Evolutionary conservation across 2,113 vertebrate genomes (phyloP).

Genomic region (Polypterus bichir): DNA sequence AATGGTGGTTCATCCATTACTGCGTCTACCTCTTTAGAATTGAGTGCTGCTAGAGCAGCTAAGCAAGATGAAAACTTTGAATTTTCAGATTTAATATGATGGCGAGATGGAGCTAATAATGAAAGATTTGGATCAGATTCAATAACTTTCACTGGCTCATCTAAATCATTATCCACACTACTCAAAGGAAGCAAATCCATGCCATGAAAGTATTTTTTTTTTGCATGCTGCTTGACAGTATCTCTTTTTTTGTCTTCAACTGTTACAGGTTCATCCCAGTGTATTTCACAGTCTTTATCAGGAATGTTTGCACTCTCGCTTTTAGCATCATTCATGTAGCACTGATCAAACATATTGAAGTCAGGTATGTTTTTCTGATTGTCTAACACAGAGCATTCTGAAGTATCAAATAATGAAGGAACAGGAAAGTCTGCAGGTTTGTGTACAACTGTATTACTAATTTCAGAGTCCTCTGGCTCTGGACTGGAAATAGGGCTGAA

Average conservation of each 20-base stretch:
- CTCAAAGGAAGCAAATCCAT: slow-evolving; percentile 37
- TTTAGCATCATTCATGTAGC: slow-evolving; percentile 56
- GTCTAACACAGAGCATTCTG: slow-evolving; percentile 50
- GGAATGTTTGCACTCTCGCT: slow-evolving; percentile 37
- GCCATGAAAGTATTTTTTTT: slow-evolving; percentile 39
- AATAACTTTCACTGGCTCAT: slow-evolving; percentile 41
- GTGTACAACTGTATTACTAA: slow-evolving; percentile 46
- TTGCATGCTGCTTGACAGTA: slow-evolving; percentile 34
- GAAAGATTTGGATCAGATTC: slow-evolving; percentile 28
- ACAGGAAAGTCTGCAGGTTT: slow-evolving; percentile 55
- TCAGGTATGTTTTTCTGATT: slow-evolving; percentile 49
- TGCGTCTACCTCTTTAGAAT: slow-evolving; percentile 65
- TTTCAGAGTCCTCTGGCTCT: slow-evolving; percentile 59
- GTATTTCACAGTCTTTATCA: slow-evolving; percentile 21
- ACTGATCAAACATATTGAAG: slow-evolving; percentile 63
- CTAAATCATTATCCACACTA: slow-evolving; percentile 35
- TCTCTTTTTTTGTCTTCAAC: slow-evolving; percentile 27
- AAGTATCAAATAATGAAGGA: slow-evolving; percentile 45
- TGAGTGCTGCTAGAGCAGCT: slow-evolving; percentile 77
- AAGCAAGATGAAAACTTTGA: slow-evolving; percentile 81
- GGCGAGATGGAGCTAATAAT: slow-evolving; percentile 39
- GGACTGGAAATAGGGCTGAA: slow-evolving; percentile 86
- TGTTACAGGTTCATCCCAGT: slow-evolving; percentile 31
- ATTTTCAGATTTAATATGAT: slow-evolving; percentile 63
- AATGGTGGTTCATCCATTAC: slow-evolving; percentile 50